Evolutionary conservation across 2,113 vertebrate genomes (phyloP).

Genomic region (Podiceps cristatus): DNA sequence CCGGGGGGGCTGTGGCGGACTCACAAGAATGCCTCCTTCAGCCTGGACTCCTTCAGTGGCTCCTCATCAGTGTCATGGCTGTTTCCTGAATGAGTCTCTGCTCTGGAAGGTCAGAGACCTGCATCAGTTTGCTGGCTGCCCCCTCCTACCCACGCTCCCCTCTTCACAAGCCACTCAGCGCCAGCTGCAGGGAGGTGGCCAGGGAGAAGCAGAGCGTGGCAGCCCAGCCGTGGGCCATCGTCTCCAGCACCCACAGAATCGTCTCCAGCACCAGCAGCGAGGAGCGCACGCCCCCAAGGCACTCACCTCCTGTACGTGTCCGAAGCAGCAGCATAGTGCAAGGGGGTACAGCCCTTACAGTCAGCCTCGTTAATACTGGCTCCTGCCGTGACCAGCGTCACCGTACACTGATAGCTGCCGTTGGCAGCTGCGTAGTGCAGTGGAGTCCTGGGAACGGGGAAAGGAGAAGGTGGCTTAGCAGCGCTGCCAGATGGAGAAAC

Average conservation of each 20-base stretch:
- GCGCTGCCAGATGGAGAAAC: background rate
- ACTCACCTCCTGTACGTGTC: slow-evolving; percentile 89
- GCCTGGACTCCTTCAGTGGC: slow-evolving; percentile 81
- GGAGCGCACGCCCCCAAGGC: accelerated
- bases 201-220: background rate
- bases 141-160: background rate
- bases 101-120: slow-evolving; percentile 62
- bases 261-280: background rate
- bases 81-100: slow-evolving; percentile 79
- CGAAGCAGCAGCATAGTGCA: slow-evolving; percentile 93
- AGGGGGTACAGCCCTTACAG: slow-evolving; percentile 89
- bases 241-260: background rate
- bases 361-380: slow-evolving; percentile 88
- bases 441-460: slow-evolving; percentile 79
- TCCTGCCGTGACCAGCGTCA: slow-evolving; percentile 88
- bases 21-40: slow-evolving; percentile 93
- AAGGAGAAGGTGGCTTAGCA: background rate
- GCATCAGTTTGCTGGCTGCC: background rate
- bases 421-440: slow-evolving; percentile 95
- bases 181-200: background rate
- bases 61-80: slow-evolving; percentile 80
- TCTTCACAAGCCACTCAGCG: accelerated
- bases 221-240: background rate
- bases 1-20: slow-evolving; percentile 6
- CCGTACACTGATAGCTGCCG: slow-evolving; percentile 89